Evolutionary conservation across 1,140 invertebrate species (phyloP).

Genomic region (Trachelipus rathkii): DNA sequence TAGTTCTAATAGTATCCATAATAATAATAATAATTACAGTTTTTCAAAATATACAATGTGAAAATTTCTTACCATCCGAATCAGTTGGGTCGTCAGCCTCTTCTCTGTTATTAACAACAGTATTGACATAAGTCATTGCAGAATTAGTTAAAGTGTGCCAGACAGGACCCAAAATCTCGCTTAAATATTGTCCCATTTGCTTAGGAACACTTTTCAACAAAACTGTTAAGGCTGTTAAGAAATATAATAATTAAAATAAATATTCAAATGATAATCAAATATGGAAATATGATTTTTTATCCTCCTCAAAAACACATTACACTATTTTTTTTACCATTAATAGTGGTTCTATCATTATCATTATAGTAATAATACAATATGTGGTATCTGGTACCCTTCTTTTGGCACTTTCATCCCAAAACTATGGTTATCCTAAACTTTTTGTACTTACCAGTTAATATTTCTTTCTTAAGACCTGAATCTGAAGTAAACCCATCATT

Average conservation of each 20-base stretch:
- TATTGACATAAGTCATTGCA: constrained; percentile 62
- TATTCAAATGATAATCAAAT: no score
- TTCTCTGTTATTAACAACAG: constrained; percentile 58
- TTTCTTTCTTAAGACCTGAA: constrained; percentile 66
- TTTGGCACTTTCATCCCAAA: no score
- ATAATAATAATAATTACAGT: no score
- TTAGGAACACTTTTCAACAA: constrained; percentile 64
- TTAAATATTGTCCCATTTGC: constrained; percentile 61
- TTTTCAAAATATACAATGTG: no score
- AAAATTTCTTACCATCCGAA: constrained; percentile 55
- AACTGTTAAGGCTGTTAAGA: constrained; percentile 57
- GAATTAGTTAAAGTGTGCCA: constrained; percentile 68
- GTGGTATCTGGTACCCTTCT: no score
- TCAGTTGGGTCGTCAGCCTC: constrained; percentile 55
- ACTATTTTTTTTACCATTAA: no score
- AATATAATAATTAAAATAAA: background rate
- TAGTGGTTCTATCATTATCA: no score
- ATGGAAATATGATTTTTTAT: no score
- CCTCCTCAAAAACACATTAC: background rate
- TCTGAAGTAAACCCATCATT: constrained; percentile 59
- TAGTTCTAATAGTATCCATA: background rate
- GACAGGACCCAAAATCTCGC: constrained; percentile 63
- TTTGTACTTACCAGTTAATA: constrained; percentile 59
- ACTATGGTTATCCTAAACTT: no score
- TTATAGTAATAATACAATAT: constrained; percentile 34